Conservation (phyloP, 2,888 invertebrate genomes). For the Deilephila elpenor region DNA sequence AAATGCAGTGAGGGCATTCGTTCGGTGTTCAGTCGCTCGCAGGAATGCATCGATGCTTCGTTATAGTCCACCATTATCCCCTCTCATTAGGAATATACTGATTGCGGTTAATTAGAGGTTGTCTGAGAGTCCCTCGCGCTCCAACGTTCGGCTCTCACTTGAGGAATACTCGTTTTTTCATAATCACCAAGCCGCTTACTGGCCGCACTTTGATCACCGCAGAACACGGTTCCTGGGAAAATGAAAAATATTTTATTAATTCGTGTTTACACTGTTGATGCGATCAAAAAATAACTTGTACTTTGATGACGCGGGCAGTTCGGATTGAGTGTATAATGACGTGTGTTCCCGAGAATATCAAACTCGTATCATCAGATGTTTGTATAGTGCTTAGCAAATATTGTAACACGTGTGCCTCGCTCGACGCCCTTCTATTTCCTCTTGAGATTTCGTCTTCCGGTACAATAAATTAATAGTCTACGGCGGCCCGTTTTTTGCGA, state of each 20-base stretch:
- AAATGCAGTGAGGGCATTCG: constrained; percentile 74
- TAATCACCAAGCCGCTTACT: constrained; percentile 79
- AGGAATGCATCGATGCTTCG: constrained; percentile 82
- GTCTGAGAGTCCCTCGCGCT: constrained; percentile 75
- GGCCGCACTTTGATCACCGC: constrained; percentile 81
- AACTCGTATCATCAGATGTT: constrained; percentile 75
- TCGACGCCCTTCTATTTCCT: constrained; percentile 80
- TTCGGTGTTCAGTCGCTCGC: constrained; percentile 67
- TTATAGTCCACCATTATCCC: constrained; percentile 82
- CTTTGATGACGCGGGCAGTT: background rate
- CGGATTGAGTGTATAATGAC: constrained; percentile 1
- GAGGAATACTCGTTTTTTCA: constrained; percentile 81
- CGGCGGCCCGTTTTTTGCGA: constrained; percentile 70
- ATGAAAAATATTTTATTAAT: constrained; percentile 57
- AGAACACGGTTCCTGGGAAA: constrained; percentile 77
- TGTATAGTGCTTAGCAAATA: constrained; percentile 79
- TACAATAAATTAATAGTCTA: constrained; percentile 77
- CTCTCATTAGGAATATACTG: constrained; percentile 85
- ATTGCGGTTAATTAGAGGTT: constrained; percentile 84
- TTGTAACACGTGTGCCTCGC: constrained; percentile 82
- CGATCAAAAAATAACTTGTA: background rate
- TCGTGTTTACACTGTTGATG: constrained; percentile 29
- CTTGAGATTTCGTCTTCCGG: constrained; percentile 84
- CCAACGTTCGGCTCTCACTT: constrained; percentile 69
- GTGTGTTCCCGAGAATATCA: constrained; percentile 55